Base-by-base conservation (phyloP, 2,888 invertebrate genomes). In the Lomographa bimaculata region DNA sequence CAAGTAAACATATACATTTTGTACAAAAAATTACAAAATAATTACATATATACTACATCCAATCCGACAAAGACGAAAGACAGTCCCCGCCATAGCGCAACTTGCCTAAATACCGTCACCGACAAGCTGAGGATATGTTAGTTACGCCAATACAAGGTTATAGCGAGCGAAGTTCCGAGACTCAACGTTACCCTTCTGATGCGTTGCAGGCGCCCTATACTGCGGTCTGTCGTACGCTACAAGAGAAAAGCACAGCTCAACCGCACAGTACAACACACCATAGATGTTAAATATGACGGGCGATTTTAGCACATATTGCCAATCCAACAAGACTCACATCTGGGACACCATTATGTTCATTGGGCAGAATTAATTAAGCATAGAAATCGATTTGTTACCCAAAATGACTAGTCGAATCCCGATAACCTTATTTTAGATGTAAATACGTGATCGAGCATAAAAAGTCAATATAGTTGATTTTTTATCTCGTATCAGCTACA, bases 161-260 rank as follows among this genome's bases (percentile, higher is more conserved):
- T 63, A 71, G 64, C 70, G 71, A 70, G 71, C 67, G 67, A 69
- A 68, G 69, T 67, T 69, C 65, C 51, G 49, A 43, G 62, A 69
- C 66, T 63, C 51, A 78, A 85, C 82, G 64, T 89, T 89, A 87
- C 87, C 89, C 86, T 81, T 80, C 60, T 82, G 85, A 71, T 89
- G 89, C 57, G 79, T 83, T 65, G 81, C 58, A 57, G 87, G 87
- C 78, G 76, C 76, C 75, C 64, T 79, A 75, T 82, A 83, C 71
- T 66, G 64, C 71, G 75, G 74, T 66, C 78, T 76, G 76, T 68
- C 78, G 71, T 74, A 67, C 60, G 67, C 87, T 89, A 89, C 75
- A 83, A 87, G 79, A 89, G 69, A 84, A 87, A 86, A 68, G 75
- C 70, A 81, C 66, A 83, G 70, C 84, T 89, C 75, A 89, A 81